A percentile compares a stretch with the other conserved stretches of the same genome.
These are phyloP conservation scores for Lycia hirtaria DNA, from an alignment of 2,888 invertebrate genomes.

Conservation along the genomic window DNA sequence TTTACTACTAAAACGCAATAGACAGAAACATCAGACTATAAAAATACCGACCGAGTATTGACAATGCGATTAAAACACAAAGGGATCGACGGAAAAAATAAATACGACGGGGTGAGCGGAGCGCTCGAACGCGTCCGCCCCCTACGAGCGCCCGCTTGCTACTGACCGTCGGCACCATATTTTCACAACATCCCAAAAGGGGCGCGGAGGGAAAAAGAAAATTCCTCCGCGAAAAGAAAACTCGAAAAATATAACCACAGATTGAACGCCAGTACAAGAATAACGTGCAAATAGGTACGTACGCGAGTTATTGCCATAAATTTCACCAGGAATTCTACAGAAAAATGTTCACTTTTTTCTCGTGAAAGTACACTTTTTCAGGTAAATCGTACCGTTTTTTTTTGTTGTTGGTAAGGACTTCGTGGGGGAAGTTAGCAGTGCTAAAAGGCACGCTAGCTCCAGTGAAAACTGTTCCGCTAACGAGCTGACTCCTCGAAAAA, in stretches of 20 bases:
- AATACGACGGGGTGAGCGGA: conserved; percentile 23
- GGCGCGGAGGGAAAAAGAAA: conserved; percentile 15
- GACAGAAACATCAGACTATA: conserved; percentile 5
- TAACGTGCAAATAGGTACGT: conserved; percentile 36
- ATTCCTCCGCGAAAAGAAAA: conserved; percentile 25
- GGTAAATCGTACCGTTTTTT: conserved; percentile 8
- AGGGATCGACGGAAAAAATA: conserved; percentile 18
- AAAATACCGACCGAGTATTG: conserved; percentile 8
- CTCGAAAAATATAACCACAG: conserved; percentile 6
- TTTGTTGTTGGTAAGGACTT: conserved; percentile 12
- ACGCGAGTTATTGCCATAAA: conserved; percentile 15
- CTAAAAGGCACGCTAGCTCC: conserved; percentile 10
- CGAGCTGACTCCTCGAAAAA: conserved; percentile 23
- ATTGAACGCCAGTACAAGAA: conserved; percentile 3
- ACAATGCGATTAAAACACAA: conserved; percentile 15
- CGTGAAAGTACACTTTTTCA: not conserved
- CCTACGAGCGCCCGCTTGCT: conserved; percentile 53
- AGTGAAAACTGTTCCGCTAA: conserved; percentile 22
- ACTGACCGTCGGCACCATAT: conserved; percentile 24
- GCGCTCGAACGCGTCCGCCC: conserved; percentile 48
- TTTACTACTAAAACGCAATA: not conserved
- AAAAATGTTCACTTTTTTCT: conserved; percentile 15
- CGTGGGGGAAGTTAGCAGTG: conserved; percentile 10
- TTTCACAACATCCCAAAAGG: conserved; percentile 7
- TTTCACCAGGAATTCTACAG: conserved; percentile 10